Conservation (phyloP, 2,888 invertebrate species). For the Tiphia femorata region DNA sequence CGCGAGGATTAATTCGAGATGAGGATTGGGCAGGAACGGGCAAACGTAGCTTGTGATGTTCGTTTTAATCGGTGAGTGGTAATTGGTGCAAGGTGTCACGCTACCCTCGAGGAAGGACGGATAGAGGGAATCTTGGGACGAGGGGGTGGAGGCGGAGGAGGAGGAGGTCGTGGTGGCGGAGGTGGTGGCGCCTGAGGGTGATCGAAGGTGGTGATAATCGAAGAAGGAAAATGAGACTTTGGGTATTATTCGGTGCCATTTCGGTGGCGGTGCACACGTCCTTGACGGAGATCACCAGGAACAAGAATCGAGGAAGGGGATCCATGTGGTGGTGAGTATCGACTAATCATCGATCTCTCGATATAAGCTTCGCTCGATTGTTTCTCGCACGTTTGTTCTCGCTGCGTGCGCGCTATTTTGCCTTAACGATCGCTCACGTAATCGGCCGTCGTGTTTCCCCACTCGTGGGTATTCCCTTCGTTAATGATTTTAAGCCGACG, state of each 20-base stretch:
- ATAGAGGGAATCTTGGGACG: neutral
- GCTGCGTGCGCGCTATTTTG: no score
- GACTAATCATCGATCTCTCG: no score
- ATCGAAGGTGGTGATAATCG: neutral
- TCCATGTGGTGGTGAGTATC: constrained; percentile 91
- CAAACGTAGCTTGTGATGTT: neutral
- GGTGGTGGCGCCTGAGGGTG: neutral
- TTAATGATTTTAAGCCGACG: no score
- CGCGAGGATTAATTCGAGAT: no score
- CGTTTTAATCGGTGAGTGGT: constrained; percentile 31
- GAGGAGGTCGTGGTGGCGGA: neutral
- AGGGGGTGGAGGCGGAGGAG: neutral
- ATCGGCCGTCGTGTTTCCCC: no score
- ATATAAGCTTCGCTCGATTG: no score
- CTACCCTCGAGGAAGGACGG: no score
- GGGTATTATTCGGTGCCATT: constrained; percentile 67
- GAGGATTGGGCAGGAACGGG: neutral
- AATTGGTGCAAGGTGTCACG: constrained; percentile 27
- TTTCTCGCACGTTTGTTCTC: no score
- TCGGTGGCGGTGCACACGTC: constrained; percentile 72
- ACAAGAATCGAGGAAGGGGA: constrained; percentile 83
- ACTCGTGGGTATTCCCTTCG: no score
- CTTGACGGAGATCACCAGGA: constrained; percentile 61
- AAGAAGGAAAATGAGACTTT: constrained; percentile 54
- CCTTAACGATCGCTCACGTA: no score